Conservation (phyloP, 2,888 invertebrate genomes). For the Tuberolachnus salignus region DNA sequence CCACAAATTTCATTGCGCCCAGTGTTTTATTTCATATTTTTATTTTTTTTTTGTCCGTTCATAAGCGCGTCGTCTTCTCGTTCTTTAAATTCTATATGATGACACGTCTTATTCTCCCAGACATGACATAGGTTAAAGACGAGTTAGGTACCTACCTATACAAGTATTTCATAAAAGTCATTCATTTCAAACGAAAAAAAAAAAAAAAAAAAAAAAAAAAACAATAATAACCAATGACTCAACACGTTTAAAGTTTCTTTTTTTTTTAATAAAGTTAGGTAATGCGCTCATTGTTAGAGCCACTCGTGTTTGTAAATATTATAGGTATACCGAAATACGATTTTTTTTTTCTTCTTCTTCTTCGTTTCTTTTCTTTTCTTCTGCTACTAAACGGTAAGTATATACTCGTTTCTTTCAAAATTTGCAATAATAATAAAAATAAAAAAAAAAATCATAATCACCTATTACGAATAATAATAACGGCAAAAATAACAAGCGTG, state of each 20-base stretch:
- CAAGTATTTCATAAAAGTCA: conserved; percentile 53
- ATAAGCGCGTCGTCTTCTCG: conserved; percentile 33
- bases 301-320: conserved; percentile 54
- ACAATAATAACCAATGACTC: conserved; percentile 57
- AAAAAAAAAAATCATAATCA: too few relatives aligned
- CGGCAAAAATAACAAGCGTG: too few relatives aligned
- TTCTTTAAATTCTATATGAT: conserved; percentile 54
- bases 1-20: conserved; percentile 30
- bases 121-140: conserved; percentile 56
- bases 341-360: conserved; percentile 17
- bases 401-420: neutral
- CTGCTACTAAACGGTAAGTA: too few relatives aligned
- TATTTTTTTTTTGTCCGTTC: conserved; percentile 30
- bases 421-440: conserved; percentile 14
- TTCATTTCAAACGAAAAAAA: conserved; percentile 44
- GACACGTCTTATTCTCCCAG: conserved; percentile 47
- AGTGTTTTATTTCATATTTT: conserved; percentile 23
- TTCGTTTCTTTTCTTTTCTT: too few relatives aligned
- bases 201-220: conserved; percentile 40
- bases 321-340: conserved; percentile 52
- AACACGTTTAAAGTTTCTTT: conserved; percentile 56
- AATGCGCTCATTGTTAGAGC: conserved; percentile 53
- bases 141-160: conserved; percentile 3
- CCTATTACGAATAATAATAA: too few relatives aligned
- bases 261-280: conserved; percentile 56